Evolutionary conservation across 1,140 invertebrate species (phyloP), one percentile per base, ranked within the genome.

Genomic region (Leucophenga varia): DNA sequence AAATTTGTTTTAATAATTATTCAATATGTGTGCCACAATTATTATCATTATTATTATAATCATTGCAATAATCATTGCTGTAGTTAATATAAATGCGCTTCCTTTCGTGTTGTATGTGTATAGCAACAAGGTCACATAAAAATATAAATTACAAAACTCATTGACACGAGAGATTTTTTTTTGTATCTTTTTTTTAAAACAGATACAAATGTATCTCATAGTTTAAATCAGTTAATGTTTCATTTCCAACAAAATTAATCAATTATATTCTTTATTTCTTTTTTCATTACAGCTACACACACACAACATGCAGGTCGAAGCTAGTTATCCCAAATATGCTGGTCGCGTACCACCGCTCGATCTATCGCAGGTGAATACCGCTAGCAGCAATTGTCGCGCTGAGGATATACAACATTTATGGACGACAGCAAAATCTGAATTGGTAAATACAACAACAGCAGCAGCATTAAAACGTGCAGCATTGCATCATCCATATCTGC

Each of bases 261-360:
- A 59, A 25, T 25, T 25, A 10, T 22, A 4, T 5, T 21, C 18
- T 39, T 9, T 57, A 3, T 17, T 7, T 28, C 14, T 64, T 31
- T 45, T 30, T 51, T 43, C 54, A 31, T 40, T 17, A 36, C 37
- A 39, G 37, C 19, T 21, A 20, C 31, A 8, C 31, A 39, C 17
- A 20, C 36, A 17, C 19, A 42, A 28, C 2, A 74, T 74, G 71
- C 61, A 74, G 70, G 61, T 74, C 34, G 71, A 74, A 46, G 55
- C 68, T 42, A 69, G 56, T 52, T 70, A 72, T 32, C 52, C 64
- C 14, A 74, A 74, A 49, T 74, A 71, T 37, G 59, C 67, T 48
- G 71, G 68, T 57, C 71, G 71, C 37, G 71, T 74, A 41, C 71
- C 71, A 42, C 71, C 71, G 5, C 38, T 74, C 19, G 71, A 74